A percentile compares a stretch with the other conserved stretches of the same genome.
These are phyloP conservation scores for Macrotus californicus DNA, from an alignment of 2,113 vertebrate species.

Conservation along the genomic window DNA sequence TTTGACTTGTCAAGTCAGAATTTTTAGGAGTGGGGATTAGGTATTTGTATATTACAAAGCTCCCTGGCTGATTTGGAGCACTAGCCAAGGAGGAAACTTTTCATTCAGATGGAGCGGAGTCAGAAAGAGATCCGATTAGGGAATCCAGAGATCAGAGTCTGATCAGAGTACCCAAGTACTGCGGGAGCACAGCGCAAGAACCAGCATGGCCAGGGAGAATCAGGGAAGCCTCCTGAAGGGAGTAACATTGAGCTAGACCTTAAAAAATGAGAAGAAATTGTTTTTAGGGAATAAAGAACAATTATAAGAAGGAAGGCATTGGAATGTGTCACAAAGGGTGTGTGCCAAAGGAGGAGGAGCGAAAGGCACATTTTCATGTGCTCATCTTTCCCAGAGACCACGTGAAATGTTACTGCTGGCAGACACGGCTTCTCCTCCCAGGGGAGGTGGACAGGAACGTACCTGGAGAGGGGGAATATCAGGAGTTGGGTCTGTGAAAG, in stretches of 20 bases:
- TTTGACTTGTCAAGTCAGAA: not conserved
- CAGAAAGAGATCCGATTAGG: not conserved
- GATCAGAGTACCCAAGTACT: not conserved
- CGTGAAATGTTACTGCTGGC: not conserved
- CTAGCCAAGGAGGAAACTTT: not conserved
- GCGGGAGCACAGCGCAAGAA: not conserved
- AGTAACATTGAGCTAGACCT: not conserved
- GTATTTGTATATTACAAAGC: not conserved
- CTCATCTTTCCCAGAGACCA: not conserved
- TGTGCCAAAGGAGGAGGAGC: not conserved
- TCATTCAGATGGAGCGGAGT: not conserved
- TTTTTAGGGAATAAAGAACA: not conserved
- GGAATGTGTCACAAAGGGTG: not conserved
- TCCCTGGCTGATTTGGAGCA: not conserved
- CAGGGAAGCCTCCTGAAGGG: not conserved
- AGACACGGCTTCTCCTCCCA: not conserved
- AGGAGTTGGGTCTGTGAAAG: not conserved
- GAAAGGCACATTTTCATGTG: not conserved
- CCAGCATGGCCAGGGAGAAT: not conserved
- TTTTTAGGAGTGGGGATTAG: not conserved
- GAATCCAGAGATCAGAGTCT: not conserved
- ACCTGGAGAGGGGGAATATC: not conserved
- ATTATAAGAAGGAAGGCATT: not conserved
- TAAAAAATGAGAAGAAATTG: not conserved
- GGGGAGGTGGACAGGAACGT: not conserved